Evolutionary conservation across 1,140 invertebrate genomes (phyloP).

Genomic region (Tetramorium simillimum): DNA sequence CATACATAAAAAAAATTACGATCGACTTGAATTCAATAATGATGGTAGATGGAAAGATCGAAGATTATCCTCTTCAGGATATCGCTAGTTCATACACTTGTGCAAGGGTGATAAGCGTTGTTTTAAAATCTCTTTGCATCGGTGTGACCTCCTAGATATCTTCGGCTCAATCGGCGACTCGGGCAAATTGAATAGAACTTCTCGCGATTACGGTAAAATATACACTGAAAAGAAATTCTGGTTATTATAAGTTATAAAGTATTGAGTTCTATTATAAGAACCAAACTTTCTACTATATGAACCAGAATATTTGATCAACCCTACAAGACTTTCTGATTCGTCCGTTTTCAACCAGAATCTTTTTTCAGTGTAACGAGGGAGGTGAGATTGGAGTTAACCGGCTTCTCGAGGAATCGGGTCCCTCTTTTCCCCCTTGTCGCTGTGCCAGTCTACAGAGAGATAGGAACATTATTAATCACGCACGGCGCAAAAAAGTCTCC

Average conservation of each 20-base stretch:
- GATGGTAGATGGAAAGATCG: not conserved
- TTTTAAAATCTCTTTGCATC: not conserved
- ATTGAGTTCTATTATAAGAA: no score
- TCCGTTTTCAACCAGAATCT: no score
- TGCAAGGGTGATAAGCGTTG: not conserved
- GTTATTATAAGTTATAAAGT: no score
- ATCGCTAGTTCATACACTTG: not conserved
- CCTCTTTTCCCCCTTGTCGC: no score
- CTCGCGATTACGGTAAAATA: not conserved
- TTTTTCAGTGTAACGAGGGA: not conserved
- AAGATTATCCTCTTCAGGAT: not conserved
- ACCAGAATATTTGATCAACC: no score
- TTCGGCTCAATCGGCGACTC: not conserved
- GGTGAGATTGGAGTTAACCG: not conserved
- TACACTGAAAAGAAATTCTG: not conserved
- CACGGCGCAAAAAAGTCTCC: constrained; percentile 22
- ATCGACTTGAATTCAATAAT: not conserved
- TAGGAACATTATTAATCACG: constrained; percentile 60
- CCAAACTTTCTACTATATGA: no score
- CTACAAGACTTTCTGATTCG: no score
- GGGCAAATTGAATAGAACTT: not conserved
- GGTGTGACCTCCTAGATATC: not conserved
- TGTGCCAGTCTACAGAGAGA: constrained; percentile 46
- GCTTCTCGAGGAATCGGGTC: not conserved
- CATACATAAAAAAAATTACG: not conserved